Evolutionary conservation across 2,888 invertebrate species (phyloP).

Genomic region (Parnassius glacialis): DNA sequence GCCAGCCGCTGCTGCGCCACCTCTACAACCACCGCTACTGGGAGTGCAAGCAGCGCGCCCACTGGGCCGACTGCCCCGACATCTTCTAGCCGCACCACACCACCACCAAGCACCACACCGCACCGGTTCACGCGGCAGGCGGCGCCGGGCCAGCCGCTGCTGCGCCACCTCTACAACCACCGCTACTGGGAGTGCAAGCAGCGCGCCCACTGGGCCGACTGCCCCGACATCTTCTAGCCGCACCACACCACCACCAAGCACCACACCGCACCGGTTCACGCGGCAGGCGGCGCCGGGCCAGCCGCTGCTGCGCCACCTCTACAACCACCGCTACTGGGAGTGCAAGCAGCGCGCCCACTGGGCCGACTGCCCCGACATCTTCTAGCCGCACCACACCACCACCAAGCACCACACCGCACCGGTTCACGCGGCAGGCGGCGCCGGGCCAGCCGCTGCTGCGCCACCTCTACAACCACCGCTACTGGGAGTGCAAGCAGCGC

Average conservation of each 20-base stretch:
- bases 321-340: conserved; percentile 95
- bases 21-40: conserved; percentile 95
- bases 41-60: conserved; percentile 92
- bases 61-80: conserved; percentile 95
- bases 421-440: conserved; percentile 81
- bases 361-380: conserved; percentile 95
- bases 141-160: conserved; percentile 77
- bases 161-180: conserved; percentile 89
- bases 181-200: conserved; percentile 97
- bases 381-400: conserved; percentile 60
- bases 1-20: conserved; percentile 81
- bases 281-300: conserved; percentile 82
- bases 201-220: conserved; percentile 91
- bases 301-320: conserved; percentile 84
- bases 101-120: conserved; percentile 3
- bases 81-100: conserved; percentile 83
- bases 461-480: conserved; percentile 92
- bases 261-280: background rate
- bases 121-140: conserved; percentile 75
- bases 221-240: conserved; percentile 93
- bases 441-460: conserved; percentile 76
- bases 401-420: background rate
- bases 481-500: conserved; percentile 95
- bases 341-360: conserved; percentile 94
- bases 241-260: conserved; percentile 7